These are phyloP conservation scores for Zalophus californianus DNA, from an alignment of 2,797 vertebrate species.

Conservation along the genomic window DNA sequence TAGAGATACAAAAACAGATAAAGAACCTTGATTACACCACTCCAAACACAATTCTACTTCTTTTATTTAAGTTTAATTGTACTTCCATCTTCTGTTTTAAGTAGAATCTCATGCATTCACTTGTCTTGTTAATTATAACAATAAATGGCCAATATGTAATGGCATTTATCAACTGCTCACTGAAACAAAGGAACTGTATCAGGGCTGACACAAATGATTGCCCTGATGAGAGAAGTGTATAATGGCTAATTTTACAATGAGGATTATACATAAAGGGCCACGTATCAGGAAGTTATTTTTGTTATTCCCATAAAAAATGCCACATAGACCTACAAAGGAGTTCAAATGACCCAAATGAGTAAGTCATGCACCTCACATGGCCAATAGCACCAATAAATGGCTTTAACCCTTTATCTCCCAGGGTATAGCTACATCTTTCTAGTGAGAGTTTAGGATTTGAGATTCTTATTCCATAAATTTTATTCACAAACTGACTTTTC, in stretches of 20 bases:
- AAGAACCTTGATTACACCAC: conserved; percentile 56
- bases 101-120: conserved; percentile 16
- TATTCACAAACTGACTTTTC: conserved; percentile 45
- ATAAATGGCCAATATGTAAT: conserved; percentile 59
- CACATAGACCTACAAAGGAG: neutral
- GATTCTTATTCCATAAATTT: conserved; percentile 19
- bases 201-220: conserved; percentile 42
- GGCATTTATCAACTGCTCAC: conserved; percentile 61
- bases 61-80: conserved; percentile 73
- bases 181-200: conserved; percentile 70
- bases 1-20: conserved; percentile 66
- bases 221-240: conserved; percentile 49
- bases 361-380: neutral
- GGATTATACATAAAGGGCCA: conserved; percentile 54
- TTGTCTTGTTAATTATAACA: conserved; percentile 70
- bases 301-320: conserved; percentile 4
- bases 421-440: conserved; percentile 28
- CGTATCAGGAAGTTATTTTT: conserved; percentile 50
- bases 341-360: conserved; percentile 16
- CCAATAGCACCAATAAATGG: neutral
- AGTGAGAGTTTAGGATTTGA: conserved; percentile 28
- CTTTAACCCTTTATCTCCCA: conserved; percentile 26
- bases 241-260: conserved; percentile 72
- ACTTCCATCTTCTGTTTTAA: conserved; percentile 65
- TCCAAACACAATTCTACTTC: conserved; percentile 65